Evolutionary conservation across 37 sponge, comb jelly and placozoan species (phyloP), one percentile per base, ranked within the genome.

Genomic region (Diacarnus erythraeanus): DNA sequence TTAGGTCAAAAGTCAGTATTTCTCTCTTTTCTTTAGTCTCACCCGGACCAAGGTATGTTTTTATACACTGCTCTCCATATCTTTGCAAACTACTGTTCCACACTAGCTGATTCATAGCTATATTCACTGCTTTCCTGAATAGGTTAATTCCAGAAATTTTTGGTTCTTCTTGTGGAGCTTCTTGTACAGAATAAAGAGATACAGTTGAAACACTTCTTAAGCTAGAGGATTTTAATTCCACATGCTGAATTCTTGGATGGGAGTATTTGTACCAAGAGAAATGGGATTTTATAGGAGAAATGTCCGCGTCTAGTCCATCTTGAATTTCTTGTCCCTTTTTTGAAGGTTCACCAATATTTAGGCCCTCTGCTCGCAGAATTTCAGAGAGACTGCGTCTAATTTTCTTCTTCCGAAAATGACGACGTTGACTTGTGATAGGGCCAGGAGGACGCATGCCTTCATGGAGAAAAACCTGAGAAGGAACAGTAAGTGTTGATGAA

Each of bases 41-140:
- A 40, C 18, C 36, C 23, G 60, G 73, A 10, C 65, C 51, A 20
- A 75, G 64, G 65, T 67, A 76, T 0, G 41, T 76, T 76, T 80
- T 84, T 60, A 85, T 30, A 40, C 77, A 51, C 51, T 80, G 43
- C 57, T 84, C 85, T 30, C 76, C 81, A n/a, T n/a, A n/a, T 25
- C 57, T 67, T 35, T 81, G 66, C 26, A 85, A 42, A 40, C 60
- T 64, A 34, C 69, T 76, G 27, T 44, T 66, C 90, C 80, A 81
- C 23, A 56, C 17, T 23, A 81, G 30, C 44, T 90, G 80, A 58
- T 70, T 90, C 47, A 70, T 80, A 17, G 85, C 82, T 54, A 59
- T 76, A 0, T 36, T 59, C 25, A 80, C 90, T 30, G 75, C 63
- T 21, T 29, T 43, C 44, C 43, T 80, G 67, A 90, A 90, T 60